These are phyloP conservation scores for Mormyrops boulengeri DNA, from an alignment of 2,797 vertebrate genomes.

Conservation along the genomic window DNA sequence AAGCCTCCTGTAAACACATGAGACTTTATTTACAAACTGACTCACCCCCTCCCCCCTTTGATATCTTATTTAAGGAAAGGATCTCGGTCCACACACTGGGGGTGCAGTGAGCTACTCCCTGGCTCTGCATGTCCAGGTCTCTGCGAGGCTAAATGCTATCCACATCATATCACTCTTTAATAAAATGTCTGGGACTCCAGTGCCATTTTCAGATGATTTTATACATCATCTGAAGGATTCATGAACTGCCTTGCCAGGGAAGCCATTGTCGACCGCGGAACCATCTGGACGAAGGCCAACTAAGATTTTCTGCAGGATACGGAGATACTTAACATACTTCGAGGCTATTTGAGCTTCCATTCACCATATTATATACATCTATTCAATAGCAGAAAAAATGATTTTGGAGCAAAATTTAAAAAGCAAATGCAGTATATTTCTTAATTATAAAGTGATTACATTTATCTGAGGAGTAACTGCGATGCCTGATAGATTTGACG, in stretches of 20 bases:
- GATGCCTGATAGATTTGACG: conserved; percentile 45
- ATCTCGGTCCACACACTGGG: not conserved
- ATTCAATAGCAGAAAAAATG: not conserved
- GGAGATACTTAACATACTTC: not conserved
- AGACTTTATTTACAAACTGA: not conserved
- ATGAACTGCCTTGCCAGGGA: not conserved
- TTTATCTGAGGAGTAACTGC: conserved; percentile 39
- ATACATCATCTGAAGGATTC: not conserved
- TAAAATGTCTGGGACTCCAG: not conserved
- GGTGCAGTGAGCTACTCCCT: not conserved
- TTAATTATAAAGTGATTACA: conserved; percentile 45
- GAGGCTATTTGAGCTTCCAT: not conserved
- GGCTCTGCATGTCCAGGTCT: not conserved
- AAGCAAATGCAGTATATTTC: conserved; percentile 35
- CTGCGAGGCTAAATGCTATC: not conserved
- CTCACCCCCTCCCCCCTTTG: not conserved
- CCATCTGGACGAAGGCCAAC: not conserved
- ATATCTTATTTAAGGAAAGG: not conserved
- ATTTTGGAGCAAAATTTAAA: conserved; percentile 21
- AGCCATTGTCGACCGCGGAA: not conserved
- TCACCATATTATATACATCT: not conserved
- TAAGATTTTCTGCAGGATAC: not conserved
- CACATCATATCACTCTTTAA: not conserved
- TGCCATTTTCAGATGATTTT: not conserved
- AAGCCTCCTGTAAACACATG: not conserved